A percentile compares a stretch with the other conserved stretches of the same genome.
Evolutionary conservation across 2,113 vertebrate genomes (phyloP).

Genomic region (Eleginops maclovinus): DNA sequence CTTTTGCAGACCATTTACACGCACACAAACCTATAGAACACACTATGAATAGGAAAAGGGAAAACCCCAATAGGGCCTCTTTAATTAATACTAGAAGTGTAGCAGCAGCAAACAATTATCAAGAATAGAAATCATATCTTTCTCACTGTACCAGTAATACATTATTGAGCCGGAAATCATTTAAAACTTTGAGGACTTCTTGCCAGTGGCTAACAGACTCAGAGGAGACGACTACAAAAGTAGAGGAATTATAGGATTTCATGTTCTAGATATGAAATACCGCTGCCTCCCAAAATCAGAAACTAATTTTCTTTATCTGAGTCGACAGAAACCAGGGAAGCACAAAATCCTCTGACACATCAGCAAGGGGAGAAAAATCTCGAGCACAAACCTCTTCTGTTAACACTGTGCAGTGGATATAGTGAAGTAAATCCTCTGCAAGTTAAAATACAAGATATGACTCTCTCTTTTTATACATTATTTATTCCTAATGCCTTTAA

Average conservation of each 20-base stretch:
- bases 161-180: constrained; percentile 12
- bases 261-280: background rate
- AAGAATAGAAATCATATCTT: background rate
- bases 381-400: background rate
- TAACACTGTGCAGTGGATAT: background rate
- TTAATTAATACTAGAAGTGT: background rate
- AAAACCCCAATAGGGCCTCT: background rate
- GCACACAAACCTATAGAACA: no score
- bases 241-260: no score
- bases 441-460: background rate
- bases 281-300: background rate
- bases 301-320: background rate
- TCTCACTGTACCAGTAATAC: background rate
- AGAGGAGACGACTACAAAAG: background rate
- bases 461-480: background rate
- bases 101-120: background rate
- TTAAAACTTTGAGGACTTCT: background rate
- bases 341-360: background rate
- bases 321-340: background rate
- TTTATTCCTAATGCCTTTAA: no score
- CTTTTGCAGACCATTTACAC: no score
- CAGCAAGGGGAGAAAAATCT: background rate
- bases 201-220: background rate
- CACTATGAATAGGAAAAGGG: no score
- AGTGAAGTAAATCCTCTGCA: background rate